A percentile compares a stretch with the other conserved stretches of the same genome.
Conservation (phyloP, 2,113 vertebrate genomes). For the Dipodomys spectabilis region DNA sequence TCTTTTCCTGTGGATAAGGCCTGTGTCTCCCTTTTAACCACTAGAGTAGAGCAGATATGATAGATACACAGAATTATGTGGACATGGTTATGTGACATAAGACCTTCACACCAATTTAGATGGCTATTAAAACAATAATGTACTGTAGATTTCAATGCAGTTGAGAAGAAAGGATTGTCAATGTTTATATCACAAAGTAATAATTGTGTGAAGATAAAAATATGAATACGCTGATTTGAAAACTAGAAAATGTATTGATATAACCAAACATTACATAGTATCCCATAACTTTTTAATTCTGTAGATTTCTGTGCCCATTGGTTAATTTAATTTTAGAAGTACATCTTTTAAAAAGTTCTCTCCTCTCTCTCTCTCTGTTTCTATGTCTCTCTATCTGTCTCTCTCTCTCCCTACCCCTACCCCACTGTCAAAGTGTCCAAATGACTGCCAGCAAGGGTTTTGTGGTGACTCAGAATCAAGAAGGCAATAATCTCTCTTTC, state of each 20-base stretch:
- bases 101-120: neutral
- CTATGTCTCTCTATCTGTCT: no score
- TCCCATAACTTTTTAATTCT: no score
- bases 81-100: neutral
- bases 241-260: neutral
- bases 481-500: neutral
- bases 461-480: neutral
- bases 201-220: neutral
- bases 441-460: neutral
- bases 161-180: neutral
- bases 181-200: neutral
- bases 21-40: neutral
- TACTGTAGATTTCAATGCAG: neutral
- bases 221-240: neutral
- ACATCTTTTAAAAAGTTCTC: no score
- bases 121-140: neutral
- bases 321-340: neutral
- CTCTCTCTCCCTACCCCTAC: no score
- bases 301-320: neutral
- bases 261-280: neutral
- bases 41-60: neutral
- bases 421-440: no score
- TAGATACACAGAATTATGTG: neutral
- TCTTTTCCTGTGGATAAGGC: neutral
- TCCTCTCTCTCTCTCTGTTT: no score